phyloP scores from a whole-genome alignment of 2,797 vertebrate species.

The Craterocephalus amniculus region DNA sequence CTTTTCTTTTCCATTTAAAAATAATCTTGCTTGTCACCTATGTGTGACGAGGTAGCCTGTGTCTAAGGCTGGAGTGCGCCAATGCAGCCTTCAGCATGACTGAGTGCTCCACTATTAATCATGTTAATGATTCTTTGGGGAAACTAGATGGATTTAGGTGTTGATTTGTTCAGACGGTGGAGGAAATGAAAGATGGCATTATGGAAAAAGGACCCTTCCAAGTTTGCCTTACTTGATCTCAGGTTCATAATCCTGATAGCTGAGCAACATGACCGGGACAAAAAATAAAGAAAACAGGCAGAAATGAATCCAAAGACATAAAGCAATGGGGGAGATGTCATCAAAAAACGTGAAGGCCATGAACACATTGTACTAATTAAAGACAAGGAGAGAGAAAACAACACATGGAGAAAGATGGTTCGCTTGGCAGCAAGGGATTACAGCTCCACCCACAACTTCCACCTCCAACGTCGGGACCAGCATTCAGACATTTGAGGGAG shows the following conservation, averaged over 20 bases:
- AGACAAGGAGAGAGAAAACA: constrained; percentile 46
- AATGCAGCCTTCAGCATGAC: constrained; percentile 65
- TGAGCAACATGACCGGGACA: constrained; percentile 81
- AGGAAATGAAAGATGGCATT: constrained; percentile 83
- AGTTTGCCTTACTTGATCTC: constrained; percentile 97
- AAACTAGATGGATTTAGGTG: constrained; percentile 57
- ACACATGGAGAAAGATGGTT: constrained; percentile 19
- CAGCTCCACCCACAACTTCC: constrained; percentile 21
- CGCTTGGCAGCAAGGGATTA: constrained; percentile 15
- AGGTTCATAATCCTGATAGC: constrained; percentile 96
- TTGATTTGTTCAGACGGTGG: constrained; percentile 80
- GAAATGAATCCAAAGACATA: constrained; percentile 49
- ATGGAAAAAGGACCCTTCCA: constrained; percentile 68
- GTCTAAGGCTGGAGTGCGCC: constrained; percentile 52
- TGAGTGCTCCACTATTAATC: constrained; percentile 62
- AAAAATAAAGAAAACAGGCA: constrained; percentile 41
- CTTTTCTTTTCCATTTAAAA: constrained; percentile 48
- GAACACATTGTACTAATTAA: constrained; percentile 32
- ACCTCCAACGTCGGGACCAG: constrained; percentile 31
- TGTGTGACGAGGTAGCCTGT: constrained; percentile 34
- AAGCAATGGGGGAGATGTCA: constrained; percentile 21
- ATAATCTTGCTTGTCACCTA: constrained; percentile 63
- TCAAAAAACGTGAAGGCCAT: constrained; percentile 24
- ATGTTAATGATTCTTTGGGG: constrained; percentile 61
- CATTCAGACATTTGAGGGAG: constrained; percentile 28